Evolutionary conservation across 2,888 invertebrate species (phyloP).

Genomic region (Trichogramma dendrolimi): DNA sequence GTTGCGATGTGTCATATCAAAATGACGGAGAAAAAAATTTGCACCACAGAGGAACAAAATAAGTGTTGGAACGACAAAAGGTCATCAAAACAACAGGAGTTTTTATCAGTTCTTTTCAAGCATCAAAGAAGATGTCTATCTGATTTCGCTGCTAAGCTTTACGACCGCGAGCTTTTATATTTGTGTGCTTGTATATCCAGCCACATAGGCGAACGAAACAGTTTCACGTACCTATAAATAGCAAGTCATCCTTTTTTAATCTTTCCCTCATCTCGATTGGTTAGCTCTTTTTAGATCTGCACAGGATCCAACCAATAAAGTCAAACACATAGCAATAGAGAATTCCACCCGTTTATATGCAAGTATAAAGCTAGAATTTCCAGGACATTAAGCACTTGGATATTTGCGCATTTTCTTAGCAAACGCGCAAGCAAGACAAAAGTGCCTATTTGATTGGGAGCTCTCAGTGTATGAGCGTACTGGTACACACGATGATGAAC

Average conservation of each 20-base stretch:
- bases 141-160: no score
- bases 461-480: slow-evolving; percentile 8
- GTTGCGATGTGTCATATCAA: no score
- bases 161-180: no score
- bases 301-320: slow-evolving; percentile 46
- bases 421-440: slow-evolving; percentile 4
- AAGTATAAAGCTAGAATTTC: slow-evolving; percentile 48
- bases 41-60: no score
- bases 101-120: no score
- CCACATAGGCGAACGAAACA: no score
- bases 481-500: slow-evolving; percentile 13
- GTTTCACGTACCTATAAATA: no score
- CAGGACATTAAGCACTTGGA: slow-evolving; percentile 41
- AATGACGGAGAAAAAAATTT: no score
- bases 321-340: slow-evolving; percentile 39
- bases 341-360: slow-evolving; percentile 48
- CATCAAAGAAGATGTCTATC: no score
- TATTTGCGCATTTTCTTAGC: background rate
- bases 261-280: slow-evolving; percentile 49
- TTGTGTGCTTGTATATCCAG: no score
- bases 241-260: slow-evolving; percentile 41
- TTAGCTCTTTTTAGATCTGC: slow-evolving; percentile 38
- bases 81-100: no score
- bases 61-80: no score
- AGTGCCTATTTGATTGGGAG: slow-evolving; percentile 25